phyloP scores from a whole-genome alignment of 92 coral and sea anemone species.

The Paramuricea clavata region DNA sequence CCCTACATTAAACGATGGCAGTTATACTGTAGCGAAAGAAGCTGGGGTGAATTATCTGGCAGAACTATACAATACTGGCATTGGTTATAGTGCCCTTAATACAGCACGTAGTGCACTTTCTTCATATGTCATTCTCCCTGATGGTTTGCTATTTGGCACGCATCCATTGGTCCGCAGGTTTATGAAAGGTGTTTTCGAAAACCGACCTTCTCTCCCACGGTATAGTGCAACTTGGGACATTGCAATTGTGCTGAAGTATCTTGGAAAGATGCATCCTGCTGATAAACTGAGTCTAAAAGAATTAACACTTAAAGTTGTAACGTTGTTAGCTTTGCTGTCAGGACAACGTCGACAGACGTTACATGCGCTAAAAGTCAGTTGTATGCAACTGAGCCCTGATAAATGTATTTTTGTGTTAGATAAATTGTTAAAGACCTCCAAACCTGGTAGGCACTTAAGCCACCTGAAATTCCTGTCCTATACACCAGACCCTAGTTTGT shows the following conservation, averaged over 20 bases:
- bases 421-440: not conserved
- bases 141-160: conserved; percentile 50
- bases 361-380: conserved; percentile 13
- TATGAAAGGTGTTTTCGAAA: conserved; percentile 66
- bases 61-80: conserved; percentile 40
- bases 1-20: conserved; percentile 18
- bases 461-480: conserved; percentile 6
- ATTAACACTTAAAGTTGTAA: conserved; percentile 13
- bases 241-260: conserved; percentile 28
- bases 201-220: conserved; percentile 49
- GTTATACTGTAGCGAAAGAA: conserved; percentile 26
- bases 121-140: conserved; percentile 27
- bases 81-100: conserved; percentile 57
- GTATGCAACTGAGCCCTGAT: not conserved
- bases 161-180: conserved; percentile 63
- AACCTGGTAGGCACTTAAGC: not conserved
- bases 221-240: conserved; percentile 56
- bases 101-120: conserved; percentile 65
- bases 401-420: not conserved
- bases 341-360: conserved; percentile 13
- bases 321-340: conserved; percentile 1
- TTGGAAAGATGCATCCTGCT: conserved; percentile 42
- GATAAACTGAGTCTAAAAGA: conserved; percentile 14
- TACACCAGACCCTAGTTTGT: conserved; percentile 24
- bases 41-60: conserved; percentile 55